These are phyloP conservation scores for Lepidonotus clava DNA, from an alignment of 2,888 invertebrate species.

Conservation along the genomic window DNA sequence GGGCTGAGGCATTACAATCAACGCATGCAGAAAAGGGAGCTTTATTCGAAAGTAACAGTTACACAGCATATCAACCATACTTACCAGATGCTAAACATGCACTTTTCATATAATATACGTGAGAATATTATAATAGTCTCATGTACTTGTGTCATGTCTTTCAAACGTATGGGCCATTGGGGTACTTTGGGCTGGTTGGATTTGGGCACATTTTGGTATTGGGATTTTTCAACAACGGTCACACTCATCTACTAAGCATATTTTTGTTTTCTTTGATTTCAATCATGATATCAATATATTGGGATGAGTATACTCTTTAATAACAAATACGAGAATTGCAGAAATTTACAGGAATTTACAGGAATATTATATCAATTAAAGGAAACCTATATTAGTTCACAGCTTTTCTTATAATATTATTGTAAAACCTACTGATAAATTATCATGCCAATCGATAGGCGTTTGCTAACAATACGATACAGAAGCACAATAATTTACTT, in stretches of 20 bases:
- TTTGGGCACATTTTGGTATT: slow-evolving; percentile 15
- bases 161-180: not conserved
- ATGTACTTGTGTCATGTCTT: slow-evolving; percentile 12
- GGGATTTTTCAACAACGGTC: not conserved
- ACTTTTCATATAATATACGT: slow-evolving; percentile 21
- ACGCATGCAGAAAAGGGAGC: slow-evolving; percentile 29
- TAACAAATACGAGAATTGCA: too few species aligned
- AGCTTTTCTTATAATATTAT: too few species aligned
- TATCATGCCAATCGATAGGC: too few species aligned
- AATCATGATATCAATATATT: not conserved
- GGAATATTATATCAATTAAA: too few species aligned
- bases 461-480: slow-evolving; percentile 24
- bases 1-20: slow-evolving; percentile 47
- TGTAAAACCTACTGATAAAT: too few species aligned
- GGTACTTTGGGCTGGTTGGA: not conserved
- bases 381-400: too few species aligned
- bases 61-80: slow-evolving; percentile 38
- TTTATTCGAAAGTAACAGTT: not conserved
- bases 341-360: too few species aligned
- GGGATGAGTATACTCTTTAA: not conserved
- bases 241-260: not conserved
- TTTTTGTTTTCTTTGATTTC: not conserved
- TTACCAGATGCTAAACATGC: slow-evolving; percentile 38
- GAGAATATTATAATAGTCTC: slow-evolving; percentile 24
- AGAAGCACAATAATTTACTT: slow-evolving; percentile 42